Evolutionary conservation across 2,888 invertebrate genomes (phyloP), one percentile per base, ranked within the genome.

Genomic region (Morpho achilles): DNA sequence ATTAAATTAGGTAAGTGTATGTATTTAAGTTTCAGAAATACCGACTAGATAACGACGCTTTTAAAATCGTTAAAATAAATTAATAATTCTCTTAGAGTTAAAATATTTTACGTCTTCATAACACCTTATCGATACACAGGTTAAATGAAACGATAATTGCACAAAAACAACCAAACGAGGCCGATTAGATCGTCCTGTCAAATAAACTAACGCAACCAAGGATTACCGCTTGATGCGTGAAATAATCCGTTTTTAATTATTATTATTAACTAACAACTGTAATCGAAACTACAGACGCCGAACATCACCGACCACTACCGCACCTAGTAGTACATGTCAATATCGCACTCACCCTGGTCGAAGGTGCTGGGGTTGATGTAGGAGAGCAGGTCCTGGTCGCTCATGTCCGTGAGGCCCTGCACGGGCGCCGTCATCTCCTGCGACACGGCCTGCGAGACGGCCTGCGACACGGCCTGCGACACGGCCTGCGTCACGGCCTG

Each of bases 331-430:
- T 53, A 47, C 46, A 1, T 22, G 61, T 80, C 79, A 76, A 81
- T 75, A 53, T 59, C 40, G 72, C 79, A 88, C 92, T 90, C 91
- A 94, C 94, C 93, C 92, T 94, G 95, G 86, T 96, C 97, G 82
- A 97, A 97, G 81, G 96, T 96, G 91, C 95, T 95, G 53, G 97
- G 96, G 91, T 97, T 96, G 69, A 97, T 97, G 85, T 96, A 96
- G 80, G 95, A 96, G 69, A 97, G 93, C 69, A 97, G 92, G 86
- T 97, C 97, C 82, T 95, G 95, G 81, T 97, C 97, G 65, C 96
- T 96, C 94, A 97, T 96, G 72, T 95, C 94, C 8, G 95, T 95
- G 69, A 97, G 92, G 50, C 95, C 93, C 75, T 95, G 94, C 55
- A 89, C 90, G 91, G 95, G 84, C 93, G 92, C 91, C 68, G 86